Base-by-base conservation (phyloP, 92 coral and sea anemone species). In the Bergia sp. region DNA sequence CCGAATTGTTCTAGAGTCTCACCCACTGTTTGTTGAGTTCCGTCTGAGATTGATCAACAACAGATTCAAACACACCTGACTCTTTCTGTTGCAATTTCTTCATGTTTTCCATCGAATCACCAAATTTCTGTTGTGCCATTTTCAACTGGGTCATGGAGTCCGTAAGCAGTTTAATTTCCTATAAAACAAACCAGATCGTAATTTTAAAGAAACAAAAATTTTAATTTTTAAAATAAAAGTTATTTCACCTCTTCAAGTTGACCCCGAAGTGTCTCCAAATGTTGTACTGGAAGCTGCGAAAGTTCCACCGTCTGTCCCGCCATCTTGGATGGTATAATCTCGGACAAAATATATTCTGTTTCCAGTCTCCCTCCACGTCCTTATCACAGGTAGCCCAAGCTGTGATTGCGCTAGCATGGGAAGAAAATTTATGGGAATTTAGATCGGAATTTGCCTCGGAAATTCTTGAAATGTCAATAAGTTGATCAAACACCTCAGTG, bases 111-210 rank as follows among this genome's bases (percentile, higher is more conserved):
- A 93, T 94, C 4, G 99, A 97, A 76, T 97, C 98, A 57, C 88
- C 90, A 79, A 92, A 97, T 89, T 94, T 97, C 69, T 97, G 99
- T 69, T 97, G 99, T 73, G 99, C 98, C 77, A 95, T 39, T 84
- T 97, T 97, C 37, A 97, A 89, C 85, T 96, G 94, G 40, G 91
- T 91, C 97, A 96, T 94, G 65, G 99, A 97, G 39, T 96, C 96
- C 49, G 97, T 91, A 72, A 97, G 91, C 53, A 97, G 76, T 92
- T 96, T 97, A 5, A 97, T 95, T 86, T 97, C 99, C 99, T 97
- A 44, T 44, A 2, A 88, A 13, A 83, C 55, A 74, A 76, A 44
- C 15, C 49, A 41, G 1, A 81, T 45, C 36, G 55, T 40, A 12
- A 85, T 50, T 2, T 55, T 65, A 65, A 39, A 38, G 38, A 65